Base-by-base conservation (phyloP, 37 sponge, comb jelly and placozoan species). In the Agelas oroides region DNA sequence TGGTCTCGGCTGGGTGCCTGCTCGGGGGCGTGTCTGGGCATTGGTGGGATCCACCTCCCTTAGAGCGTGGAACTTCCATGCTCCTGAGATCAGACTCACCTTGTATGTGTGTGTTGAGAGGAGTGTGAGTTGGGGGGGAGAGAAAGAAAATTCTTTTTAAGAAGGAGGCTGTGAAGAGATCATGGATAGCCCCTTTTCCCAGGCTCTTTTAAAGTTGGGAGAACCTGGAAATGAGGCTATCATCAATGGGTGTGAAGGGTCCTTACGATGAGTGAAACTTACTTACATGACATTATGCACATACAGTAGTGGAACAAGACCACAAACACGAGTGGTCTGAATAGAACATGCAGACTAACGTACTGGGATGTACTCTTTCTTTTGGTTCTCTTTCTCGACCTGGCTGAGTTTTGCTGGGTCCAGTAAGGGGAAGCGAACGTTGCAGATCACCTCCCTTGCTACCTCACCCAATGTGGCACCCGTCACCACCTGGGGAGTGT, bases 41-140 rank as follows among this genome's bases (percentile, higher is more conserved):
- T 96, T 87, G 52, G 61, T 73, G 6, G 93, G 88, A 37, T 94
- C 89, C 37, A 83, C 83, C 53, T 92, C 67, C 81, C 92, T 87
- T 25, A 94, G 85, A 18, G 99, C 99, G 82, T 98, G 99, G 60
- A 90, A 98, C 78, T 89, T 94, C 99, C 99, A 98, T n/a, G 99
- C 97, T 38, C 92, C 73, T 35, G 96, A 84, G 56, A 98, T 96
- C 55, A 94, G 83, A 33, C 62, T 21, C 54, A 92, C 90, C 97
- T 97, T 46, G 46, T 46, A 8, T 46, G 46, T 46, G 46, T 46
- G 46, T 46, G 46, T 46, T 46, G 46, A 12, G 46, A 12, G 46
- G 46, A 13, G 27, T 30, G 46, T 46, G 46, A 12, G 46, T n/a
- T n/a, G n/a, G n/a, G n/a, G n/a, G n/a, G n/a, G n/a, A n/a, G n/a